Base-by-base conservation (phyloP, 2,797 vertebrate genomes). In the Adelosebastes latens region DNA sequence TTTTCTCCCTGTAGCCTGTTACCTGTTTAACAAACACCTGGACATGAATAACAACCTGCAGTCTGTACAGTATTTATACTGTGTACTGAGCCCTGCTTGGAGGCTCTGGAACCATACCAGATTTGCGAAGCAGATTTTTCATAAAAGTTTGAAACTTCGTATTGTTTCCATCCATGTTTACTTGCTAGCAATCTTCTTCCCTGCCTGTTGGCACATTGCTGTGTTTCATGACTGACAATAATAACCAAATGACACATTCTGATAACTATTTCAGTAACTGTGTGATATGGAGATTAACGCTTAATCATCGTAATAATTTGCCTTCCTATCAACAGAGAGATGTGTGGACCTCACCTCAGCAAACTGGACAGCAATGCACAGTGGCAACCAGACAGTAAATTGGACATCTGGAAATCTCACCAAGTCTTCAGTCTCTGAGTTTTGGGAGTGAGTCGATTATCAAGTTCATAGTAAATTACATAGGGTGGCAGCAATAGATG, bases 361-460 rank as follows among this genome's bases (percentile, higher is more conserved):
- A 27, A 83, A 82, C 66, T 11, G 20, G 29, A 71, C 61, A 68
- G 61, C 36, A 75, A 10, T 25, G 29, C 25, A 80, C 34, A 64
- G 6, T 13, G 16, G 22, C 31, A 77, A 75, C 9, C 2, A 8
- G 56, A 80, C 66, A 22, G 25, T 8, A 49, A 84, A 87, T 49
- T 31, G 56, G 61, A 82, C 32, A 12, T 61, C 34, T 39, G 77
- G 56, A 75, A 77, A 80, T 42, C 16, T 77, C 34, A 71, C 74
- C 18, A 67, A n/a, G 59, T 81, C 85, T 69, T 83, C 85, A 34
- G 81, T 55, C 25, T 72, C 71, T 10, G 85, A 87, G 79, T 84
- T 87, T 59, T 87, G 85, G 85, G 72, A 84, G 85, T 87, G 63
- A 87, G 86, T 78, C 6, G 52, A 2, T 13, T 12, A 59, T 14